Evolutionary conservation across 2,888 invertebrate species (phyloP).

Genomic region (Drosophila silvestris): DNA sequence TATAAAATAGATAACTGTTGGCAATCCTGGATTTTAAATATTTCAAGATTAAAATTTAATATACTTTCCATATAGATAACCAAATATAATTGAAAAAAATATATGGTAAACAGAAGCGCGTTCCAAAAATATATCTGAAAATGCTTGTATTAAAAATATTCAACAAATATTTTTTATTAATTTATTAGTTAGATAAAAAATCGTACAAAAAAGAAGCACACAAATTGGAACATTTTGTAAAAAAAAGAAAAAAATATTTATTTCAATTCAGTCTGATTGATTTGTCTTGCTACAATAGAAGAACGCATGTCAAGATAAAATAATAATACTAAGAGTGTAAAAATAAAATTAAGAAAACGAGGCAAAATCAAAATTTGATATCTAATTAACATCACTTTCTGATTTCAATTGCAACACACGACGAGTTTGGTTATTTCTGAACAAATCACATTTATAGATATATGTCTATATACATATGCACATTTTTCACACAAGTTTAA

Average conservation of each 20-base stretch:
- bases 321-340: background rate
- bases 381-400: conserved; percentile 14
- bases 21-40: background rate
- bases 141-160: background rate
- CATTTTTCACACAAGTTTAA: background rate
- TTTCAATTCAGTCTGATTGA: background rate
- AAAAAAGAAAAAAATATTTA: background rate
- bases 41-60: background rate
- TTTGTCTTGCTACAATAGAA: background rate
- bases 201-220: background rate
- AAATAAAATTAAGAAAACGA: background rate
- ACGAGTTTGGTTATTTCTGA: conserved; percentile 1
- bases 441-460: conserved; percentile 13
- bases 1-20: rapidly evolving
- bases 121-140: background rate
- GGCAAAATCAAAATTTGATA: conserved; percentile 3
- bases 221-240: background rate
- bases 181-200: background rate
- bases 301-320: background rate
- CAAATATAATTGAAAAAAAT: background rate
- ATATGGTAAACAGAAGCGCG: background rate
- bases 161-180: background rate
- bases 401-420: background rate
- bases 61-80: background rate
- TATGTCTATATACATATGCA: background rate